Base-by-base conservation (phyloP, 2,888 invertebrate genomes). In the Amphipoea lucens region DNA sequence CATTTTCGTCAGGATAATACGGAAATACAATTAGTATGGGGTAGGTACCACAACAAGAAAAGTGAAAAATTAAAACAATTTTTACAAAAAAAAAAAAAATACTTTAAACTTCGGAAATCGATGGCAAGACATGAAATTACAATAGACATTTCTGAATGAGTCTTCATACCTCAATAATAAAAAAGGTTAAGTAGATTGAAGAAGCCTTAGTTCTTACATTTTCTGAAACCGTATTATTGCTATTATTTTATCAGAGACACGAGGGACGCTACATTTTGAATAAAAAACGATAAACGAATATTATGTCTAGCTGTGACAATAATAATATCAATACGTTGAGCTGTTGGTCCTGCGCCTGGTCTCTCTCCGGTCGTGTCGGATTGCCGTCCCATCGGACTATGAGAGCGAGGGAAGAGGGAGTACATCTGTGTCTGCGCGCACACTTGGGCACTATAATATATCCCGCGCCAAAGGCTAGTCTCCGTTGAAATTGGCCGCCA, bases 191-290 rank as follows among this genome's bases (percentile, higher is more conserved):
- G 51, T 51, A 51, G 51, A 20, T 23, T 29, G 29, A 29, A 29
- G 29, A 29, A 29, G 12, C 20, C 23, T 23, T 36, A 74, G 17
- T 78, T 69, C 12, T 40, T 68, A 48, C 23, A 82, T 68, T 79
- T 79, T 72, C 82, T 40, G 73, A 42, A 48, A 67, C 12, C 1
- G 57, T 69, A 67, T 83, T 79, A 72, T 68, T 73, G 73, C 79
- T 72, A 83, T 83, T 66, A 65, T 20, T 40, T 40, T 65, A 48
- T 51, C 14, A 69, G 60, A 62, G 57, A 79, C 84, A 80, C 74
- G 69, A 80, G 82, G 66, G 84, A 80, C n/a, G 69, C 69, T 79
- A 74, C 5, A 20, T 70, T 74, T 70, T 66, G 29, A 42, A 62
- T 54, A 54, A 54, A 54, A 36, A 83, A 51, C 14, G 0, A 14